Conservation (phyloP, 2,888 invertebrate species). For the Ophioninae sp. region DNA sequence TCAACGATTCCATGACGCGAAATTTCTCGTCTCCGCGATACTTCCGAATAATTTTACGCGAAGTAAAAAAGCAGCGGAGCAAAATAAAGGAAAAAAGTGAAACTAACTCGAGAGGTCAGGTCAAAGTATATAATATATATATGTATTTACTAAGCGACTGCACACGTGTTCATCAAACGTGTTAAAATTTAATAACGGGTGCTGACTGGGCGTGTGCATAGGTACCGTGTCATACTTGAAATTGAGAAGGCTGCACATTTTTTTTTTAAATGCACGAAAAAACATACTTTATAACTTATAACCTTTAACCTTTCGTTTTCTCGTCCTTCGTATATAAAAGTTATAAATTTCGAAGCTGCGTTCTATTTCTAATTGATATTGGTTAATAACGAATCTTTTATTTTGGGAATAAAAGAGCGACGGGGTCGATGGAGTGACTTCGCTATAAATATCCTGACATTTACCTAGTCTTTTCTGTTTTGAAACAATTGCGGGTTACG, state of each 20-base stretch:
- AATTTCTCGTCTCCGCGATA: not conserved
- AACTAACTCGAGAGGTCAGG: constrained; percentile 29
- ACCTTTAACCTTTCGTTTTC: not conserved
- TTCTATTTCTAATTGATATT: not conserved
- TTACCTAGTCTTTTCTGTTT: not conserved
- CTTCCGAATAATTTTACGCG: constrained; percentile 29
- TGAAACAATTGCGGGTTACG: not conserved
- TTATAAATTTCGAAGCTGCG: too few relatives aligned
- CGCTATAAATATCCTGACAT: not conserved
- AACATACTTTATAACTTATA: not conserved
- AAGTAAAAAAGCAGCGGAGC: constrained; percentile 11
- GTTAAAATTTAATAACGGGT: constrained; percentile 25
- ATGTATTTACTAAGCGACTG: not conserved
- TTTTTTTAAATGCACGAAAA: not conserved
- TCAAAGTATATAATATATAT: constrained; percentile 32
- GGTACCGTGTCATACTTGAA: not conserved
- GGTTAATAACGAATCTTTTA: not conserved
- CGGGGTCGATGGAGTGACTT: not conserved
- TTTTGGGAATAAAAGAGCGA: not conserved
- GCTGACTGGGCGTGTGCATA: not conserved
- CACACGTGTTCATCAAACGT: constrained; percentile 1
- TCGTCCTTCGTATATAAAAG: not conserved
- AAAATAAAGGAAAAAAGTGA: not conserved
- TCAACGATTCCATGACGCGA: not conserved
- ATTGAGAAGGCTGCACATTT: not conserved